phyloP scores from a whole-genome alignment of 30 jellyfish, hydroid and myxozoan genomes.

The Sanderia malayensis region DNA sequence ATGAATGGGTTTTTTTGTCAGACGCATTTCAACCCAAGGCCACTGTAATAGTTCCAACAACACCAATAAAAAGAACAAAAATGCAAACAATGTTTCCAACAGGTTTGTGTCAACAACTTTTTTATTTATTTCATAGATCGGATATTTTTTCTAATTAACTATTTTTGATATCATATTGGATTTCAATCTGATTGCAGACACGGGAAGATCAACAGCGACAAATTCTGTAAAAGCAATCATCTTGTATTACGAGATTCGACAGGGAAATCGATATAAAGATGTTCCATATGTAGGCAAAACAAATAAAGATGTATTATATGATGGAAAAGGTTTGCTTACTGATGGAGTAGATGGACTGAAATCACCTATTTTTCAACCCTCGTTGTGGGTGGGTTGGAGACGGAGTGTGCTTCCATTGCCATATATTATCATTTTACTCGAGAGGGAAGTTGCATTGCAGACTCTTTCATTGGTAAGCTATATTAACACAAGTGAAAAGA shows the following conservation, averaged over 20 bases:
- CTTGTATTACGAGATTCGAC: neutral
- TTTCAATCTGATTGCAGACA: neutral
- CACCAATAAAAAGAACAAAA: neutral
- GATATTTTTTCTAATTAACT: neutral
- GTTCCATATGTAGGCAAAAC: neutral
- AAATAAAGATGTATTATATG: neutral
- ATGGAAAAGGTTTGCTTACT: neutral
- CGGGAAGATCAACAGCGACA: neutral
- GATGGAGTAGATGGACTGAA: neutral
- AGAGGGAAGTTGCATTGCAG: neutral
- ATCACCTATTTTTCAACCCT: neutral
- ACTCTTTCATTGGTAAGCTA: neutral
- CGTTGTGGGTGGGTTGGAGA: neutral
- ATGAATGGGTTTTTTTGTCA: neutral
- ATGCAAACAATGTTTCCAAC: neutral
- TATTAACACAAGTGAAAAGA: neutral
- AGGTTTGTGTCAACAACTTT: neutral
- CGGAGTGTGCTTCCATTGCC: neutral
- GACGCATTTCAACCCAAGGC: neutral
- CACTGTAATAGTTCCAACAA: neutral
- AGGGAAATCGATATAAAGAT: neutral
- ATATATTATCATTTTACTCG: neutral
- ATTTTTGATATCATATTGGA: neutral
- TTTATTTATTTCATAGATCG: neutral
- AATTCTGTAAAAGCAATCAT: neutral